Percentiles rank a stretch among this genome's conserved stretches.
phyloP scores from a whole-genome alignment of 2,113 vertebrate species.

The Falco punctatus region DNA sequence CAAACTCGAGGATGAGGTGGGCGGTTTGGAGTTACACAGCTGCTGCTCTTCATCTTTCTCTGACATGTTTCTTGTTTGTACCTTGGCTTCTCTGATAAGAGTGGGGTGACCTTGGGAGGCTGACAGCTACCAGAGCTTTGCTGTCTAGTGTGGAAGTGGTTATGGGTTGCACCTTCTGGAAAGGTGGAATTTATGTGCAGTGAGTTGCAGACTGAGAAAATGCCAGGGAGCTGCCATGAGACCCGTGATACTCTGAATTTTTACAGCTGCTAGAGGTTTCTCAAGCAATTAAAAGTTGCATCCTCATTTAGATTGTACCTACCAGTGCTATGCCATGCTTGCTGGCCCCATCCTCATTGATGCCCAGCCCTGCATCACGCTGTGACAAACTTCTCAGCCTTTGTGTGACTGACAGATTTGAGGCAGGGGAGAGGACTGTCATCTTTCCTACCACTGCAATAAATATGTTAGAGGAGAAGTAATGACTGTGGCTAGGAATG shows the following conservation, averaged over 20 bases:
- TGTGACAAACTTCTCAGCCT: neutral
- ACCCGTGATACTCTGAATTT: neutral
- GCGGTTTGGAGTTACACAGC: constrained; percentile 22
- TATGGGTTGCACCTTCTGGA: neutral
- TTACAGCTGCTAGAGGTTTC: neutral
- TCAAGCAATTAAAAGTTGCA: neutral
- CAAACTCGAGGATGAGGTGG: rapidly evolving
- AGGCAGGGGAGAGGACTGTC: neutral
- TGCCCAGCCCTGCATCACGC: neutral
- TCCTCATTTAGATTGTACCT: neutral
- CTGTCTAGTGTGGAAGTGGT: neutral
- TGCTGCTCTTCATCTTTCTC: constrained; percentile 34
- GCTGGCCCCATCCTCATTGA: neutral
- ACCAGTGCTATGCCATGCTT: neutral
- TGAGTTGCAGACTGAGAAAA: neutral
- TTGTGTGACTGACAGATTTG: neutral
- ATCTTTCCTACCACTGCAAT: neutral
- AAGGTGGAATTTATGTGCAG: neutral
- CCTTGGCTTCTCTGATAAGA: neutral
- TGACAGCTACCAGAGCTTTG: neutral
- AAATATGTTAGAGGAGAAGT: neutral
- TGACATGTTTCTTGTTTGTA: neutral
- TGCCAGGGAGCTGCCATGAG: rapidly evolving
- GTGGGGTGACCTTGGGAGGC: neutral
- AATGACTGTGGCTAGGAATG: neutral